Conservation (phyloP, 2,888 invertebrate species). For the Neoitamus cyanurus region DNA sequence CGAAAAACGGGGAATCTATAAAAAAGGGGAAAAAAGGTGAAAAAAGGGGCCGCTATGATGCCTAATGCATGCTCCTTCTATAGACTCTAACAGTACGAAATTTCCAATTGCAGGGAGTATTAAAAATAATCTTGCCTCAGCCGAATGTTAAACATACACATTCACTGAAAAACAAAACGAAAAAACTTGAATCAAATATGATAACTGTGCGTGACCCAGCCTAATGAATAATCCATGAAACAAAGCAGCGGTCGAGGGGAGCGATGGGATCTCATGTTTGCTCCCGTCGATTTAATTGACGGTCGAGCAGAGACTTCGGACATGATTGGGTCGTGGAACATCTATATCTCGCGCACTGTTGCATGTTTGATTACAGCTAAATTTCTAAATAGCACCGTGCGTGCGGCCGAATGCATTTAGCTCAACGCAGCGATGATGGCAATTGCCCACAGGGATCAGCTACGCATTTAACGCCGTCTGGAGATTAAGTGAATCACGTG, state of each 20-base stretch:
- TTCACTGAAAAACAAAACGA: neutral
- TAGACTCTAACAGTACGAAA: neutral
- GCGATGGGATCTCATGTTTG: neutral
- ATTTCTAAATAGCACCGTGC: neutral
- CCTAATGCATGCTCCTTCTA: too few species aligned
- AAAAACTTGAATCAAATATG: neutral
- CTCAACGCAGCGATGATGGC: neutral
- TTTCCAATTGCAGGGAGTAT: neutral
- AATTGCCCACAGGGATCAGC: neutral
- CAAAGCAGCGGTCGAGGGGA: neutral
- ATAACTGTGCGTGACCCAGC: neutral
- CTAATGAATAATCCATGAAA: constrained; percentile 1
- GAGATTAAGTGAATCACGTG: neutral
- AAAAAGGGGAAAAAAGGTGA: too few species aligned
- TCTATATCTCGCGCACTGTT: neutral
- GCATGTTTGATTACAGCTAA: neutral
- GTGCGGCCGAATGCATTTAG: neutral
- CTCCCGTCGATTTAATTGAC: neutral
- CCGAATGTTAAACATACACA: neutral
- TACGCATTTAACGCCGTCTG: neutral
- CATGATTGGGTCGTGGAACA: neutral
- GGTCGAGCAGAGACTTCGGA: neutral
- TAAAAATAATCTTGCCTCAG: neutral
- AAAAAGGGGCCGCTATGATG: too few species aligned
- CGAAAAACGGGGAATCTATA: too few species aligned